A percentile compares a stretch with the other conserved stretches of the same genome.
These are phyloP conservation scores for Morelia viridis DNA, from an alignment of 2,797 vertebrate genomes.

Conservation along the genomic window DNA sequence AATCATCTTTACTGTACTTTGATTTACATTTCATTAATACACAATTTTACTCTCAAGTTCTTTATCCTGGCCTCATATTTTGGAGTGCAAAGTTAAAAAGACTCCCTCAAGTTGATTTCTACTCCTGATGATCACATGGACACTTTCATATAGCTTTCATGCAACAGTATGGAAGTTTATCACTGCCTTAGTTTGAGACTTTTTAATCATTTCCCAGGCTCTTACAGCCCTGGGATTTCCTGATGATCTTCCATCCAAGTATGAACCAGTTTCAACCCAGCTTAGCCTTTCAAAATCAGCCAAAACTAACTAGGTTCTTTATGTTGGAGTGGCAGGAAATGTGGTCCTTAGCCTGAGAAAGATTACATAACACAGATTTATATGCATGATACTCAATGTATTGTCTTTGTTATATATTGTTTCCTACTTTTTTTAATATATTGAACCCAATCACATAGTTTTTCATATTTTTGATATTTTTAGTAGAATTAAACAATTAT, in stretches of 20 bases:
- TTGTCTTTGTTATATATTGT: neutral
- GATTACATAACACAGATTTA: neutral
- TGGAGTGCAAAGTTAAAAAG: neutral
- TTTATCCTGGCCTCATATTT: neutral
- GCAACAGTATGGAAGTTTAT: neutral
- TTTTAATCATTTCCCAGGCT: neutral
- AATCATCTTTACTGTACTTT: neutral
- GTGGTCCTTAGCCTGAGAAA: neutral
- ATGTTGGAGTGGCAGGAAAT: neutral
- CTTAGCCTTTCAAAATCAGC: neutral
- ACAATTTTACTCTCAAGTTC: neutral
- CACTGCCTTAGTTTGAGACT: neutral
- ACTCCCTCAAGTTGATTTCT: neutral
- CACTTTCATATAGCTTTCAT: neutral
- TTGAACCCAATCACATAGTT: neutral
- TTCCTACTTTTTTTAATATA: neutral
- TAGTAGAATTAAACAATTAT: neutral
- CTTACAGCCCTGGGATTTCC: neutral
- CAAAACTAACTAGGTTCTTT: neutral
- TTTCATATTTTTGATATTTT: neutral
- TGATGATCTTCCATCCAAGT: neutral
- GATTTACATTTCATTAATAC: neutral
- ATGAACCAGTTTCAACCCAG: neutral
- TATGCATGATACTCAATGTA: neutral
- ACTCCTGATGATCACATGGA: neutral